Conservation (phyloP, 2,797 vertebrate species). For the Mionectes olivaceus region DNA sequence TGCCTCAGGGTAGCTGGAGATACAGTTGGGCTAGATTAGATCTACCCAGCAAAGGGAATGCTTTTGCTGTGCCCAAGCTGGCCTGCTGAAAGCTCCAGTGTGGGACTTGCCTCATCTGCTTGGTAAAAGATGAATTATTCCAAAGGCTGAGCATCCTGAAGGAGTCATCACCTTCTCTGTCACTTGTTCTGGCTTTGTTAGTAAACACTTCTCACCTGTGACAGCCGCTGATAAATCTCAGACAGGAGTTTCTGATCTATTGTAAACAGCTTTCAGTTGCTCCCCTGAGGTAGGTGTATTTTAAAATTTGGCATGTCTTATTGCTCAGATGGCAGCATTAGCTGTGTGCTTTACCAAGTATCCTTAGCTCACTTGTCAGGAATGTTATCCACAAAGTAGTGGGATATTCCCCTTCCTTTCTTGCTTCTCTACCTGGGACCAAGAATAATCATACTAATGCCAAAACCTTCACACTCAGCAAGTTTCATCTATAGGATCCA, state of each 20-base stretch:
- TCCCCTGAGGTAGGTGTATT: constrained; percentile 54
- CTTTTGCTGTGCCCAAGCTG: not conserved
- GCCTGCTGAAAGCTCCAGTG: not conserved
- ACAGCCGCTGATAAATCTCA: constrained; percentile 59
- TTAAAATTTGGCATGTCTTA: constrained; percentile 22
- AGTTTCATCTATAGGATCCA: not conserved
- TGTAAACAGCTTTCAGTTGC: constrained; percentile 59
- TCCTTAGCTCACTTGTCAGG: constrained; percentile 2
- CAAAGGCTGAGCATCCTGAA: constrained; percentile 39
- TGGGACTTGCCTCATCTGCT: not conserved
- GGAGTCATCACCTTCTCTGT: constrained; percentile 50
- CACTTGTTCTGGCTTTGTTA: constrained; percentile 63
- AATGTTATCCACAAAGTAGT: not conserved
- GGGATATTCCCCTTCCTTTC: not conserved
- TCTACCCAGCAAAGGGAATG: not conserved
- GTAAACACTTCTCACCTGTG: constrained; percentile 71
- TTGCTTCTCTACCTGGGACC: not conserved
- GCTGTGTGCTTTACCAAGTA: not conserved
- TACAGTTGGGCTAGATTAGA: not conserved
- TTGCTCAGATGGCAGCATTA: constrained; percentile 55
- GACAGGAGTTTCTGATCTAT: constrained; percentile 52
- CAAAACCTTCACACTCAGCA: not conserved
- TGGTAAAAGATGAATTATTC: constrained; percentile 48
- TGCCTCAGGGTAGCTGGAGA: not conserved
- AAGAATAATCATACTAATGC: not conserved